These are phyloP conservation scores for Drosophila mimica DNA, from an alignment of 2,888 invertebrate species.

Conservation along the genomic window DNA sequence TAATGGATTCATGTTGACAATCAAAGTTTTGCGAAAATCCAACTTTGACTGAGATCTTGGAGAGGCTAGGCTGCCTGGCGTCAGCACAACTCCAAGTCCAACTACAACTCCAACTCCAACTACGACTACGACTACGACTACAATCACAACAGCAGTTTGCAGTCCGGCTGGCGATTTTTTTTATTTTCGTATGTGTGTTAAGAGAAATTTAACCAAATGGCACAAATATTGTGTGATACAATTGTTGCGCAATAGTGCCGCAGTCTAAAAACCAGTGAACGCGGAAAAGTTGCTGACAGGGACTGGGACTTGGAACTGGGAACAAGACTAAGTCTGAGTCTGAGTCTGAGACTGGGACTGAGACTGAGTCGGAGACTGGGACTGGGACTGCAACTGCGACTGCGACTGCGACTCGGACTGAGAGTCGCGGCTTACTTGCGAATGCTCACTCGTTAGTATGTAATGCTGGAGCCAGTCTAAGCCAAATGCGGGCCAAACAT, in stretches of 20 bases:
- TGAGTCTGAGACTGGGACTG: constrained; percentile 1
- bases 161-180: constrained; percentile 27
- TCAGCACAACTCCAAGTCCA: neutral
- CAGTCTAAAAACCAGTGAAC: constrained; percentile 52
- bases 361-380: neutral
- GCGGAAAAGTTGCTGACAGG: constrained; percentile 46
- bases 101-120: constrained; percentile 13
- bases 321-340: constrained; percentile 20
- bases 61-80: constrained; percentile 10
- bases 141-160: constrained; percentile 10
- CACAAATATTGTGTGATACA: constrained; percentile 73
- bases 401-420: constrained; percentile 16
- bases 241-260: constrained; percentile 72
- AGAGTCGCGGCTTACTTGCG: constrained; percentile 52
- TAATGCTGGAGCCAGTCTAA: constrained; percentile 65
- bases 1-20: constrained; percentile 26
- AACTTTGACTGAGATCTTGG: constrained; percentile 25
- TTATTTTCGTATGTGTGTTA: constrained; percentile 60
- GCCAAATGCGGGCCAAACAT: constrained; percentile 78
- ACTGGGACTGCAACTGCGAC: constrained; percentile 15
- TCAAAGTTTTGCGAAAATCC: constrained; percentile 21
- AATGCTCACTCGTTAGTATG: constrained; percentile 37
- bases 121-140: neutral
- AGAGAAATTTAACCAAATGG: constrained; percentile 78
- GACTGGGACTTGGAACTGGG: constrained; percentile 30